Conservation (phyloP, 2,113 vertebrate species). For the Aegotheles bennettii region DNA sequence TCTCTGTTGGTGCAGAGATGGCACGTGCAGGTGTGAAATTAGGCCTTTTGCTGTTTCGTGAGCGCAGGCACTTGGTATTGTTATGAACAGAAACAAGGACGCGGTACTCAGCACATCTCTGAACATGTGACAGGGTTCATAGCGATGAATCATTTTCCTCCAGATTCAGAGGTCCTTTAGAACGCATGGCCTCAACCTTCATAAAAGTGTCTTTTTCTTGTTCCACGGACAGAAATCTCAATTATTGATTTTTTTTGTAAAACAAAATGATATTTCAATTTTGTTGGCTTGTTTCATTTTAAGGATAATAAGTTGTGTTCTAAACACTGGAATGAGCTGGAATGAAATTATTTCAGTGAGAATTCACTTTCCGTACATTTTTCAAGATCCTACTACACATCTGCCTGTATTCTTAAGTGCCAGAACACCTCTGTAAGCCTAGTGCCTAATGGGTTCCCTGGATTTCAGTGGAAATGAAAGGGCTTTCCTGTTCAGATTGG, state of each 20-base stretch:
- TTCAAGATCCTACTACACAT: not conserved
- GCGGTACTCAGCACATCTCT: not conserved
- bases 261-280: not conserved
- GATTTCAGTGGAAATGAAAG: constrained; percentile 1
- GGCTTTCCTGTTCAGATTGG: not conserved
- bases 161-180: not conserved
- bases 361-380: not conserved
- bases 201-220: not conserved
- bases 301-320: not conserved
- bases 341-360: not conserved
- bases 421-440: not conserved
- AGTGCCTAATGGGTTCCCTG: not conserved
- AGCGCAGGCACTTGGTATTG: not conserved
- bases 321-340: not conserved
- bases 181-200: fast-evolving
- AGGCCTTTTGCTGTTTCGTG: not conserved
- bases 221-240: not conserved
- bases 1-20: not conserved
- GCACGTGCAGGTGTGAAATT: not conserved
- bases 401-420: not conserved
- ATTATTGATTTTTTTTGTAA: not conserved
- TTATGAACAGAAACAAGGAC: not conserved
- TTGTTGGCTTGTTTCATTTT: not conserved
- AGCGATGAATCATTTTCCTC: not conserved
- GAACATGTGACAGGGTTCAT: not conserved